Percentiles rank a stretch among this genome's conserved stretches.
These are phyloP conservation scores for Urocitellus parryii DNA, from an alignment of 2,113 vertebrate species.

Conservation along the genomic window DNA sequence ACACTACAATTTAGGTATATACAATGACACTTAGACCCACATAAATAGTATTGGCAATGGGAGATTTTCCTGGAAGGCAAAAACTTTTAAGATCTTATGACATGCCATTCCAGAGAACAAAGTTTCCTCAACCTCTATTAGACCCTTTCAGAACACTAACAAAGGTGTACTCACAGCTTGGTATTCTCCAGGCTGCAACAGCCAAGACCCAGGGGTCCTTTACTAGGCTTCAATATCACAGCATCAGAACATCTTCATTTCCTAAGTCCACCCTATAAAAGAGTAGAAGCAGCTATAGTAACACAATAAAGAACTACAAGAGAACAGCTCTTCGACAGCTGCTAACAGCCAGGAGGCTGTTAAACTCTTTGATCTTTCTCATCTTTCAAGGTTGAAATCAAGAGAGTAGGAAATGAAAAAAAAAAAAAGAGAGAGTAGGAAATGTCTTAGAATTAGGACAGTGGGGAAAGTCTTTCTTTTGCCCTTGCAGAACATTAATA, in stretches of 20 bases:
- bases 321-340: not conserved
- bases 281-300: not conserved
- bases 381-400: slow-evolving; percentile 45
- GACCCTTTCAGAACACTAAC: not conserved
- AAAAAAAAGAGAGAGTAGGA: not conserved
- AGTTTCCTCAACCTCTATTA: not conserved
- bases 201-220: not conserved
- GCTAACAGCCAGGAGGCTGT: not conserved
- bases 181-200: not conserved
- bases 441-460: not conserved
- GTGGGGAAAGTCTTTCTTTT: not conserved
- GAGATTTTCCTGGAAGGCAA: not conserved
- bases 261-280: not conserved
- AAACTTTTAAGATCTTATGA: not conserved
- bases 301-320: not conserved
- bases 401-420: not conserved
- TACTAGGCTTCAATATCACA: not conserved
- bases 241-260: not conserved
- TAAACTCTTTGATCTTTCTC: slow-evolving; percentile 48
- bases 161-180: not conserved
- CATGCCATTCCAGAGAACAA: not conserved
- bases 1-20: not conserved
- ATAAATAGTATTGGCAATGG: not conserved
- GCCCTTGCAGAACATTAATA: not conserved
- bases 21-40: not conserved